Conservation (phyloP, 2,113 vertebrate species). For the Pteronura brasiliensis region DNA sequence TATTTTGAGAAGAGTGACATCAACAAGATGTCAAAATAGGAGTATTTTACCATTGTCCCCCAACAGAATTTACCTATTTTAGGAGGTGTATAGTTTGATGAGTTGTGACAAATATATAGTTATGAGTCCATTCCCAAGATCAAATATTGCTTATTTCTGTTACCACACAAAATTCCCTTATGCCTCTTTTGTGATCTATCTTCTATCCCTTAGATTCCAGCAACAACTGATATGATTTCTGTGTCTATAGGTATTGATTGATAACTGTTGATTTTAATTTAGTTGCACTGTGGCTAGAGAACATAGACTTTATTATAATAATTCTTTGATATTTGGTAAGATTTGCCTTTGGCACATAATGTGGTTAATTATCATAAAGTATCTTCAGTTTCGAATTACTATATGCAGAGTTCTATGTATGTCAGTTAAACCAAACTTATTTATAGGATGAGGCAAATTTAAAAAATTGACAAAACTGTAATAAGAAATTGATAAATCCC, state of each 20-base stretch:
- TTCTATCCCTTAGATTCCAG: background rate
- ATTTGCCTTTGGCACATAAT: conserved; percentile 45
- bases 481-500: background rate
- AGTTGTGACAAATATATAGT: conserved; percentile 47
- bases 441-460: background rate
- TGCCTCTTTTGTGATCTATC: conserved; percentile 9
- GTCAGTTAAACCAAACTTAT: background rate
- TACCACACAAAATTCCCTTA: background rate
- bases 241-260: conserved; percentile 24
- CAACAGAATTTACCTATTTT: background rate
- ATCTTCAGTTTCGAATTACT: background rate
- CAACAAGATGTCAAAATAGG: background rate
- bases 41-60: background rate
- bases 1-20: background rate
- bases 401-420: background rate
- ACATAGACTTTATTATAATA: conserved; percentile 40
- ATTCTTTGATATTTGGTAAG: conserved; percentile 45
- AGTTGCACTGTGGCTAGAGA: conserved; percentile 1
- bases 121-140: conserved; percentile 17
- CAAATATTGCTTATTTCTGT: conserved; percentile 35
- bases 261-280: conserved; percentile 62
- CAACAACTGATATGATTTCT: conserved; percentile 40
- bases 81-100: background rate
- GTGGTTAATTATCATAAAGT: conserved; percentile 3
- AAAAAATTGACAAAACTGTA: background rate